Base-by-base conservation (phyloP, 1,140 invertebrate species). In the Papilio xuthus region DNA sequence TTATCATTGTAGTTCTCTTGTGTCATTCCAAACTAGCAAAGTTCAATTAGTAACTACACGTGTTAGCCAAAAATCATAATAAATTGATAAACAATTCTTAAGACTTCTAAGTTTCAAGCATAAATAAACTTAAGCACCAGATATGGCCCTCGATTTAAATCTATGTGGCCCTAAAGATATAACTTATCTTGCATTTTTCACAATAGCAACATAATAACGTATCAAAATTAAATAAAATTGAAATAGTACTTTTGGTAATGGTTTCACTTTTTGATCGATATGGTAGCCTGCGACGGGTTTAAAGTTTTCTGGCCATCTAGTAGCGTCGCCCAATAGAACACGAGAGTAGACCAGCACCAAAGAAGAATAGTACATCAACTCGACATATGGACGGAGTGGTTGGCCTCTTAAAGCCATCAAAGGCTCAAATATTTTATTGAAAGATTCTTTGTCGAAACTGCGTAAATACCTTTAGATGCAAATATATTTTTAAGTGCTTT, bases 351-450 rank as follows among this genome's bases (percentile, higher is more conserved):
- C 80, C 41, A 85, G 41, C 20, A 85, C 74, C 9, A 84, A 44
- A 12, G 82, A 82, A 28, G 74, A 79, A 53, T 78, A 80, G 26
- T 79, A 81, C n/a, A 50, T 78, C 4, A 78, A n/a, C 12, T 78
- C 79, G 4, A 78, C 70, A 15, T 79, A 77, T 10, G 80, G 18
- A 9, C 75, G 80, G 13, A 78, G 37, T 18, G 12, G 7, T 56
- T 67, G 42, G n/a, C 83, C 82, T 53, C 74, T 81, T 20, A 56
- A 77, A 28, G 42, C 42, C 2, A 78, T 72, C 13, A 71, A 23
- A 41, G 81, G 70, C 12, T 37, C 74, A 72, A 80, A 79, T 42
- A 75, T 15, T 41, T 69, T 86, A 76, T 75, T 13, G 90, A 90
- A 81, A 41, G 50, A 18, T 63, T 63, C 53, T 63, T 76, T 37